Evolutionary conservation across 2,797 vertebrate genomes (phyloP), one percentile per base, ranked within the genome.

Genomic region (Vipera ursinii): DNA sequence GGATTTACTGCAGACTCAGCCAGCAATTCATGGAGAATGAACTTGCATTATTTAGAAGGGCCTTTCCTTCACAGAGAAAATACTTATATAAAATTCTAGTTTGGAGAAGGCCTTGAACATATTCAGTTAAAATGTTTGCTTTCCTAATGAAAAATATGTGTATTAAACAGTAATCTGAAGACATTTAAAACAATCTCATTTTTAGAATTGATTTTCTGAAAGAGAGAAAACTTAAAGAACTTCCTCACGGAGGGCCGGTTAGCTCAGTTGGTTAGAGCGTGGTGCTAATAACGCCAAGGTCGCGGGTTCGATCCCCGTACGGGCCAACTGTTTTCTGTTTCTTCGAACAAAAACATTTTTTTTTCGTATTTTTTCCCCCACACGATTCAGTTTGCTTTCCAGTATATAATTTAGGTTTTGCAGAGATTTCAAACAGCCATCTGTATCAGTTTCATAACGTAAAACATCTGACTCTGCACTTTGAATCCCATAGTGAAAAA

Each of bases 301-400:
- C 92, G 95, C 96, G 95, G 95, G 96, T 96, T 96, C 96, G 96
- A 96, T 96, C 96, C 95, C 96, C 95, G 93, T 96, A 96, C 93
- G 95, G 95, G 95, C 94, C 95, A 96, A 0, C 0, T 1, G 0
- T 53, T 63, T 53, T 48, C 0, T 13, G 2, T 61, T 28, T 57
- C 0, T 63, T 14, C 2, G 0, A 65, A n/a, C 12, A 2, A 3
- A 65, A 65, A 32, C 61, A 12, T 1, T 32, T 32, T 14, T 14
- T 38, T 82, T 38, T 8, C 73, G 3, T 38, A 20, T 44, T 44
- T 82, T 82, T 20, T 48, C 2, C 38, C 38, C 38, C 38, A 32
- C 26, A 5, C 61, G 85, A 55, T 51, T 53, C 73, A 24, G 1
- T 56, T 51, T 22, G 53, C 3, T 55, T 20, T 44, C 59, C 24